phyloP scores from a whole-genome alignment of 1,140 invertebrate species.

The Drosophila kurseongensis region DNA sequence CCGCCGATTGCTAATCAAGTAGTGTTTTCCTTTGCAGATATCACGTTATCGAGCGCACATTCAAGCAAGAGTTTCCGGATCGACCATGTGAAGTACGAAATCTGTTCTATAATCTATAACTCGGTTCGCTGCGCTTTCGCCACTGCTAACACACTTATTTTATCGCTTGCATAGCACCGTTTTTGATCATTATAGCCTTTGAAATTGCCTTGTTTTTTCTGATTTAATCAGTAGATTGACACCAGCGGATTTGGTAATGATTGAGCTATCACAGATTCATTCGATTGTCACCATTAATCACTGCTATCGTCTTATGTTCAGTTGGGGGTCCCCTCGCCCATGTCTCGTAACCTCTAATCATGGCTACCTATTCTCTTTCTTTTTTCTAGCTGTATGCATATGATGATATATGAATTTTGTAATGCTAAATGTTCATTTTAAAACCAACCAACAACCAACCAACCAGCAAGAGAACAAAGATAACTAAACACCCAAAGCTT shows the following conservation, averaged over 20 bases:
- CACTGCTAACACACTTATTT: conserved; percentile 34
- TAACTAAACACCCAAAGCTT: conserved; percentile 45
- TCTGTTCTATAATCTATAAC: conserved; percentile 72
- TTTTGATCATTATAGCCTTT: conserved; percentile 32
- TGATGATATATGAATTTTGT: conserved; percentile 78
- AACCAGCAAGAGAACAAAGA: conserved; percentile 58
- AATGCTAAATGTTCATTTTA: conserved; percentile 72
- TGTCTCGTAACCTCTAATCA: conserved; percentile 28
- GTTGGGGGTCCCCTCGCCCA: conserved; percentile 11
- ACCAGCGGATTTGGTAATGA: conserved; percentile 18
- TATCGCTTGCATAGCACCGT: conserved; percentile 44
- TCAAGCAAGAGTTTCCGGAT: conserved; percentile 78
- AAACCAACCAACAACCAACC: conserved; percentile 57
- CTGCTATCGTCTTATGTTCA: conserved; percentile 9
- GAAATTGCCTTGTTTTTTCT: conserved; percentile 22
- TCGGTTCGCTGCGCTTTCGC: conserved; percentile 39
- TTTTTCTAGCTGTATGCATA: conserved; percentile 80
- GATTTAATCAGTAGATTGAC: conserved; percentile 19
- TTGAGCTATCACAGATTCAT: conserved; percentile 11
- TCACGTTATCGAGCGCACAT: conserved; percentile 81
- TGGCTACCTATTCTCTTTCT: conserved; percentile 74
- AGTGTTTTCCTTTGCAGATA: conserved; percentile 63
- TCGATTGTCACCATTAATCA: conserved; percentile 25
- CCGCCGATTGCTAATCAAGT: conserved; percentile 3
- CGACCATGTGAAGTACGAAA: conserved; percentile 84